Percentiles rank a stretch among this genome's conserved stretches.
These are phyloP conservation scores for Brachyopa scutellaris DNA, from an alignment of 2,888 invertebrate species.

Conservation along the genomic window DNA sequence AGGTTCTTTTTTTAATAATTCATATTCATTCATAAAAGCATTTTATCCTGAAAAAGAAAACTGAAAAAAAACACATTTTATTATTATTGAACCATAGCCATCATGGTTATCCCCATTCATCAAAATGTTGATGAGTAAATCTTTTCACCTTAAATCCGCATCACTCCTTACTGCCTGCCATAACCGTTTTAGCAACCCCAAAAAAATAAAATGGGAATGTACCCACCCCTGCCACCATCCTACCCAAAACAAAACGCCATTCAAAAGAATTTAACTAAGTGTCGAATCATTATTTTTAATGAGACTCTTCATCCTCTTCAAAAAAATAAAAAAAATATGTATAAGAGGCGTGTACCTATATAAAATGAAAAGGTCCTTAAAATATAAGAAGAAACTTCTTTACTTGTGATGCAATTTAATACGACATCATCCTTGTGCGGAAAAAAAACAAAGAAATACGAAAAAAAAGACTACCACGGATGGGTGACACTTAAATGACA, in stretches of 20 bases:
- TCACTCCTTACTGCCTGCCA: background rate
- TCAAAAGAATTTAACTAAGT: constrained; percentile 70
- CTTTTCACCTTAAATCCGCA: constrained; percentile 36
- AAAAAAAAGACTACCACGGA: constrained; percentile 23
- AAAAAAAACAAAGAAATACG: background rate
- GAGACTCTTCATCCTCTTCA: constrained; percentile 66
- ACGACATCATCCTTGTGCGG: constrained; percentile 44
- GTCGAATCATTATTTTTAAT: constrained; percentile 72
- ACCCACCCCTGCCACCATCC: background rate
- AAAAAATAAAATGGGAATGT: background rate
- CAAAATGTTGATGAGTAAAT: constrained; percentile 43
- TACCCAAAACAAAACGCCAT: constrained; percentile 53
- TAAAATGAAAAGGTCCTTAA: constrained; percentile 18
- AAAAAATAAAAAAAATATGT: constrained; percentile 17
- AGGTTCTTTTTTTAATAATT: constrained; percentile 25
- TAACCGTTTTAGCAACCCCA: constrained; percentile 11
- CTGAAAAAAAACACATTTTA: constrained; percentile 36
- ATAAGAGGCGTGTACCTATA: constrained; percentile 13
- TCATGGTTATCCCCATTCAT: constrained; percentile 58
- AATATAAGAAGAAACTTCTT: constrained; percentile 18
- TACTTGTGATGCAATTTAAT: constrained; percentile 61
- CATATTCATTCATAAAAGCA: constrained; percentile 27
- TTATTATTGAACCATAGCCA: constrained; percentile 67
- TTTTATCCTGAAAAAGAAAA: background rate
- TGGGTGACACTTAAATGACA: constrained; percentile 60